These are phyloP conservation scores for Dallia pectoralis DNA, from an alignment of 2,797 vertebrate genomes.

Conservation along the genomic window DNA sequence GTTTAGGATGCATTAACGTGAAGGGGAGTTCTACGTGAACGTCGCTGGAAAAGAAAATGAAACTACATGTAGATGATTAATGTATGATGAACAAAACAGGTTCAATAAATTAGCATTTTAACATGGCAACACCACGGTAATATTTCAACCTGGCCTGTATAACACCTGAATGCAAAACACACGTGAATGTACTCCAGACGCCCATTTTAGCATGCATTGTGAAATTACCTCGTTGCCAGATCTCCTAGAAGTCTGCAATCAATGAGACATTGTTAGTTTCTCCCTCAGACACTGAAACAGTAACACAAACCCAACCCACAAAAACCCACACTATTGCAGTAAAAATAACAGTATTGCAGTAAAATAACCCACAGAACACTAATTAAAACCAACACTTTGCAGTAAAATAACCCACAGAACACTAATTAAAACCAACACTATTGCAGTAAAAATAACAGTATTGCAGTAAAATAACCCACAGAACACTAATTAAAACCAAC, in stretches of 20 bases:
- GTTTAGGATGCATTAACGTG: constrained; percentile 93
- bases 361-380: no score
- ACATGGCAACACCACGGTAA: not conserved
- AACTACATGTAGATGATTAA: constrained; percentile 21
- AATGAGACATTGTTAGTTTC: constrained; percentile 21
- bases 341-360: no score
- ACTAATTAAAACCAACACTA: no score
- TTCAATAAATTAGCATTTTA: not conserved
- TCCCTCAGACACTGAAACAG: constrained; percentile 5
- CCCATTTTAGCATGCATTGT: not conserved
- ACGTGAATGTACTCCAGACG: not conserved
- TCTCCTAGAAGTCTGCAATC: constrained; percentile 89
- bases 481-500: no score
- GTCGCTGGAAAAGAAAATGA: constrained; percentile 71
- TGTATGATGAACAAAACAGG: not conserved
- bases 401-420: no score
- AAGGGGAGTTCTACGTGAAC: constrained; percentile 92
- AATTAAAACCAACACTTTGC: no score
- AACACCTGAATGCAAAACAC: not conserved
- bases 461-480: no score
- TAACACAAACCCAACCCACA: constrained; percentile 3
- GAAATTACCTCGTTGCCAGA: constrained; percentile 85
- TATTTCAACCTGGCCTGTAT: not conserved
- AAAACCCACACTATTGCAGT: no score
- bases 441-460: no score